Evolutionary conservation across 2,113 vertebrate species (phyloP).

Genomic region (Micronycteris hirsuta): DNA sequence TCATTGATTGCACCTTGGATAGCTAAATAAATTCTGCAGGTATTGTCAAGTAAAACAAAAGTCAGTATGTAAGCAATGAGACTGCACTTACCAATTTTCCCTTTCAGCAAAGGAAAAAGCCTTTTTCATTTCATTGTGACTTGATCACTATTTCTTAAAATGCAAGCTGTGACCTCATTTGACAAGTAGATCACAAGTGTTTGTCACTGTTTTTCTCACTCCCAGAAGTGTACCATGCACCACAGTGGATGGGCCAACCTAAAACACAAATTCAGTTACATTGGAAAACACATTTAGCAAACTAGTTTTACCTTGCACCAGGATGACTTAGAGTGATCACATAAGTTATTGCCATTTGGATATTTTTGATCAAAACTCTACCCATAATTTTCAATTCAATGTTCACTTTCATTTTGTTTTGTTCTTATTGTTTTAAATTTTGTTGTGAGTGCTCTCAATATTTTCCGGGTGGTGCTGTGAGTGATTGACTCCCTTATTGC

Average conservation of each 20-base stretch:
- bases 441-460: conserved; percentile 44
- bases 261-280: conserved; percentile 53
- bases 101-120: background rate
- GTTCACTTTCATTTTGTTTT: background rate
- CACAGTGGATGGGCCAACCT: conserved; percentile 1
- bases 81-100: background rate
- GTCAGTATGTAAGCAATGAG: background rate
- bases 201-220: background rate
- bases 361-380: conserved; percentile 52
- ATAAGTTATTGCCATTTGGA: conserved; percentile 1
- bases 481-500: background rate
- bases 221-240: conserved; percentile 19
- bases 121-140: background rate
- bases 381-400: conserved; percentile 54
- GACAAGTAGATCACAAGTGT: background rate
- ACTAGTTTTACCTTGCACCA: conserved; percentile 22
- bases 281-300: conserved; percentile 62
- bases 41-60: conserved; percentile 23
- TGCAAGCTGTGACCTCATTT: background rate
- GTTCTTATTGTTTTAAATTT: background rate
- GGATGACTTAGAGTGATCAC: background rate
- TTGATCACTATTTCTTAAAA: background rate
- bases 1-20: background rate
- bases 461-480: background rate
- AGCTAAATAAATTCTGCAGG: background rate